Evolutionary conservation across 2,888 invertebrate genomes (phyloP).

Genomic region (Branchellion lobata): DNA sequence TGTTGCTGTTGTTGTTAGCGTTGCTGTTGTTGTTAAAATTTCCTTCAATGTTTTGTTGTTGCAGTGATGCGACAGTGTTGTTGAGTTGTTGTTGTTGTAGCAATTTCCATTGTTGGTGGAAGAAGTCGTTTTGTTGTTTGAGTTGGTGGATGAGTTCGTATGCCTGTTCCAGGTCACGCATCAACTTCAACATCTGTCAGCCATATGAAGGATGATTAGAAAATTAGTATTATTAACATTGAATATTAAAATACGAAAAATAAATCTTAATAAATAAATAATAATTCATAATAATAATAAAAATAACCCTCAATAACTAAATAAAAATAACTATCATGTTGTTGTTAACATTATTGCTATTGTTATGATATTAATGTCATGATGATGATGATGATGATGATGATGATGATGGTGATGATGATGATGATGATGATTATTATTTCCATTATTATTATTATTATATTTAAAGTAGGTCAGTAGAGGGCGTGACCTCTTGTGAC

Average conservation of each 20-base stretch:
- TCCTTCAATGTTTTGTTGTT: not conserved
- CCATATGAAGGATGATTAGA: no score
- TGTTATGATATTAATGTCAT: no score
- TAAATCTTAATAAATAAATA: not conserved
- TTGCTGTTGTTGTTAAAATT: not conserved
- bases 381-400: no score
- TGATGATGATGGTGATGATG: no score
- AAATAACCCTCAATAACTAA: not conserved
- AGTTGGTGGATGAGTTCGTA: slow-evolving; percentile 50
- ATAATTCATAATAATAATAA: not conserved
- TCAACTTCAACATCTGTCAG: slow-evolving; percentile 44
- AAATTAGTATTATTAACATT: not conserved
- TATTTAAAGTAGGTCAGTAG: no score
- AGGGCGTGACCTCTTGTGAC: slow-evolving; percentile 51
- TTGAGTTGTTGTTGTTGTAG: not conserved
- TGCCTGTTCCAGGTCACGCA: slow-evolving; percentile 52
- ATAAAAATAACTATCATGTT: not conserved
- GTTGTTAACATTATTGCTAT: no score
- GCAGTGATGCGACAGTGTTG: not conserved
- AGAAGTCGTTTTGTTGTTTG: slow-evolving; percentile 48
- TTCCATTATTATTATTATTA: no score
- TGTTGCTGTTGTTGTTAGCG: not conserved
- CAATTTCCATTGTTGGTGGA: slow-evolving; percentile 38
- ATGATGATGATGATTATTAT: no score
- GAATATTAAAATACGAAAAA: not conserved